These are phyloP conservation scores for Spizella passerina DNA, from an alignment of 2,797 vertebrate genomes.

Conservation along the genomic window DNA sequence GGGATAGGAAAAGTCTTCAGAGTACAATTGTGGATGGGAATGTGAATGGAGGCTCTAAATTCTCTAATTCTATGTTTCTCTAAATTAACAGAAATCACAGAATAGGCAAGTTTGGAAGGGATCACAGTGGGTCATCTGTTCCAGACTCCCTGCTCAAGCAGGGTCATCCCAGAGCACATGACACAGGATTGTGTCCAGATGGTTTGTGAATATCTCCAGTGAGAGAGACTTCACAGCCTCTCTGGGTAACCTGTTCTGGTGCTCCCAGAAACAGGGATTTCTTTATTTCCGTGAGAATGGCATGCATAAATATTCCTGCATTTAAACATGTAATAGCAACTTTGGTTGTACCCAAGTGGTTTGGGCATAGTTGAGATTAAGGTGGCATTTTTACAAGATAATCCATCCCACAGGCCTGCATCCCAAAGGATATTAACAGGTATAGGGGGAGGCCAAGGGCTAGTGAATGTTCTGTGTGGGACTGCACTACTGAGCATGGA, in stretches of 20 bases:
- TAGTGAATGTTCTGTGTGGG: rapidly evolving
- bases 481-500: neutral
- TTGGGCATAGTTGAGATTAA: neutral
- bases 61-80: too few species aligned
- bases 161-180: neutral
- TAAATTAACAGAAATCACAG: neutral
- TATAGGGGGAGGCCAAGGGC: too few species aligned
- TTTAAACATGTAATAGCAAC: neutral
- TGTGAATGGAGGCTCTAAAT: neutral
- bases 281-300: neutral
- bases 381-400: neutral
- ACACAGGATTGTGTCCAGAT: neutral
- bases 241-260: neutral
- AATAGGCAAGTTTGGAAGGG: neutral
- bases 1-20: neutral
- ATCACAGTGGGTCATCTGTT: neutral
- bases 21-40: too few species aligned
- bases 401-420: neutral
- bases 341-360: neutral
- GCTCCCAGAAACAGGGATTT: neutral
- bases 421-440: neutral
- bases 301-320: rapidly evolving
- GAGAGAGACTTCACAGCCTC: neutral
- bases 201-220: neutral
- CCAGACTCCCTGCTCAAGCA: neutral